These are phyloP conservation scores for Apeira syringaria DNA, from an alignment of 2,888 invertebrate genomes.

Conservation along the genomic window DNA sequence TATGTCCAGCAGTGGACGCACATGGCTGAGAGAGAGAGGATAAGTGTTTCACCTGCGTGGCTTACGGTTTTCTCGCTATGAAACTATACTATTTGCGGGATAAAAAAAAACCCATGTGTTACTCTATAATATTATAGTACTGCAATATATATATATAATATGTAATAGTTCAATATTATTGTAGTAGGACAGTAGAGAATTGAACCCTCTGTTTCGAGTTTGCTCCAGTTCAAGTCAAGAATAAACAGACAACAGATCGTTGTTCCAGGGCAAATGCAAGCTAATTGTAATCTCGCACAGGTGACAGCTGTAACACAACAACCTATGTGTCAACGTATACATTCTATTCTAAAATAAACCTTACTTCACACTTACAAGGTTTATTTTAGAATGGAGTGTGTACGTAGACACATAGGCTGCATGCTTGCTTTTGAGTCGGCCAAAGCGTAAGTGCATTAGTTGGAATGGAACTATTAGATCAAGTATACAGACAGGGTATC, in stretches of 20 bases:
- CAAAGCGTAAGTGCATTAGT: slow-evolving; percentile 28
- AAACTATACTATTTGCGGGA: too few relatives aligned
- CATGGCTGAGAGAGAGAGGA: too few relatives aligned
- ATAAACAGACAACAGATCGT: slow-evolving; percentile 21
- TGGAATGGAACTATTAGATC: slow-evolving; percentile 12
- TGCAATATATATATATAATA: too few relatives aligned
- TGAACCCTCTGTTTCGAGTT: slow-evolving; percentile 25
- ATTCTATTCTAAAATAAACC: background rate
- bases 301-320: slow-evolving; percentile 26
- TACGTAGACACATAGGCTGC: slow-evolving; percentile 2
- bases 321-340: too few relatives aligned
- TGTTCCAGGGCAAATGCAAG: slow-evolving; percentile 18
- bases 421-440: slow-evolving; percentile 19
- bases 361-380: background rate
- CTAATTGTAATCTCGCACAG: slow-evolving; percentile 33
- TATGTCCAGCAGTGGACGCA: too few relatives aligned
- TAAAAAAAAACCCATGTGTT: too few relatives aligned
- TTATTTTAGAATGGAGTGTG: background rate
- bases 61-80: too few relatives aligned
- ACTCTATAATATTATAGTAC: too few relatives aligned
- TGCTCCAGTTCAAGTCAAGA: slow-evolving; percentile 33
- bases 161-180: too few relatives aligned
- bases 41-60: too few relatives aligned
- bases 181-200: too few relatives aligned
- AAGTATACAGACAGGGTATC: background rate